Base-by-base conservation (phyloP, 2,113 vertebrate genomes). In the Promerops cafer region DNA sequence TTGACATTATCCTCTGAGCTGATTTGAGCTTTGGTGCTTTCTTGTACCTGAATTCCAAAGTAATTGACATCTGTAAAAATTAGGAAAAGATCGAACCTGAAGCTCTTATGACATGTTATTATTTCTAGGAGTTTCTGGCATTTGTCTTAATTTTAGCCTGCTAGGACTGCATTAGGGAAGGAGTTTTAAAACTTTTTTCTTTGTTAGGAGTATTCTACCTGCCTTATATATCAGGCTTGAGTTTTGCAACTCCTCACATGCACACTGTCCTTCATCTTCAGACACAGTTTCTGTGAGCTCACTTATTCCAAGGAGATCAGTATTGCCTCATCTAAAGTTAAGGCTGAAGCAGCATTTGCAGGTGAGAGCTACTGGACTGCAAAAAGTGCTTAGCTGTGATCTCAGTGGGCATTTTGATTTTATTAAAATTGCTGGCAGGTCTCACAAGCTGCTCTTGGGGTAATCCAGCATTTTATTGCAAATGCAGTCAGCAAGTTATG, bases 31-130 rank as follows among this genome's bases (percentile, higher is more conserved):
- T 92, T 24, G 26, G 54, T 68, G 37, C n/a, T 82, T 94, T 89
- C 91, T 95, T 91, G 56, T 76, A 66, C 87, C 83, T 96, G 81
- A 89, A 87, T 94, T 97, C 74, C 40, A 45, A 94, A 89, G 74
- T 39, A 72, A 88, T 91, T 91, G 5, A 37, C 33, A 64, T 42
- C 37, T 90, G 50, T 69, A 63, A 4, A 37, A 71, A 23, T n/a
- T 4, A 66, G 17, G 26, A 89, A 72, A 83, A 78, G 3, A 24
- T 28, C n/a, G n/a, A 80, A 89, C 53, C 65, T 69, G 84, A 76
- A 49, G n/a, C 9, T 90, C 16, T 49, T 63, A 21, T 7, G 18
- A 24, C 26, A 8, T 24, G 8, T 57, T 92, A 27, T 66, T 39
- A 20, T 72, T 94, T 63, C 70, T 50, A 65, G 49, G 44, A 35